These are phyloP conservation scores for Tipula lateralis DNA, from an alignment of 2,888 invertebrate species.

Conservation along the genomic window DNA sequence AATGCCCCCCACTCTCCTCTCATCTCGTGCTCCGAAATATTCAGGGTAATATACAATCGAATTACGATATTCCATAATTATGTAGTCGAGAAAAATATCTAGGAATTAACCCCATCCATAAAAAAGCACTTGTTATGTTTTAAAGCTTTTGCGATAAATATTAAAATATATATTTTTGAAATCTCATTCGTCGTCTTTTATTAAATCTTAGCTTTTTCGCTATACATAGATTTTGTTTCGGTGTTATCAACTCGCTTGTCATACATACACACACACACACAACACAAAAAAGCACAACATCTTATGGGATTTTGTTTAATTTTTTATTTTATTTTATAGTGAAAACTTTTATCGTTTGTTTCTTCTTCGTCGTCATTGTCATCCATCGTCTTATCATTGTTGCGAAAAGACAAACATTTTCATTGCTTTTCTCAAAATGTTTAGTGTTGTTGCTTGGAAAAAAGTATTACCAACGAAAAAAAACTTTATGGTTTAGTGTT, in stretches of 20 bases:
- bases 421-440: neutral
- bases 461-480: neutral
- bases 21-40: no score
- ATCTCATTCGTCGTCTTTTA: neutral
- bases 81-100: neutral
- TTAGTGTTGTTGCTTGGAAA: neutral
- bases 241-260: neutral
- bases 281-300: neutral
- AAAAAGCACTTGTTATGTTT: neutral
- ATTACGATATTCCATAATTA: no score
- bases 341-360: neutral
- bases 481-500: neutral
- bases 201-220: neutral
- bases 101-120: neutral
- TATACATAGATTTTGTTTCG: neutral
- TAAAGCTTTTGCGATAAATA: neutral
- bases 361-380: neutral
- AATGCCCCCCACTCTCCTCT: no score
- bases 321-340: neutral
- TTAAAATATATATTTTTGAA: neutral
- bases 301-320: neutral
- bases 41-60: no score
- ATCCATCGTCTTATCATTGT: neutral
- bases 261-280: no score
- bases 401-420: neutral